Evolutionary conservation across 1,140 invertebrate species (phyloP), one percentile per base, ranked within the genome.

Genomic region (Bombus balteatus): DNA sequence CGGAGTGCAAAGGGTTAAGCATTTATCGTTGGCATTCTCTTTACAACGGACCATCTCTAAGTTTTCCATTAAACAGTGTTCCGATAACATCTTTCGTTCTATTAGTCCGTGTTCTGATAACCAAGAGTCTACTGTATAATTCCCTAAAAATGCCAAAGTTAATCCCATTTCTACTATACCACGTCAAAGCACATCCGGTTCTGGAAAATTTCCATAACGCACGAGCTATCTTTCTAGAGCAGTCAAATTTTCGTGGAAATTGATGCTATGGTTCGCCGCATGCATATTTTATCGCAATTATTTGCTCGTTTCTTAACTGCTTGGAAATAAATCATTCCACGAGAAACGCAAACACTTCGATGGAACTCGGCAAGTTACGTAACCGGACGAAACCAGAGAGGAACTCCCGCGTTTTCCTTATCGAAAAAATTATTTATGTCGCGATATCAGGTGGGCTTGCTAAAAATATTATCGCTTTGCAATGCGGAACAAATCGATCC

Each of bases 371-470:
- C 2, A 25, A 25, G 18, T 72, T 81, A 81, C 22, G 47, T 81
- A 72, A 81, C 6, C 5, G 10, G 18, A 37, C 3, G 32, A 25
- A 37, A 25, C 0, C 34, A 37, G 32, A 68, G 13, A 37, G 18
- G n/a, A 15, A 43, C 2, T 73, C 34, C n/a, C 10, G 32, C 41
- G 18, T 47, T 81, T 72, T 32, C 43, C 32, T 72, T 59, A 41
- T 81, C 68, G 18, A 13, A 13, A 1, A 32, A 59, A 72, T 71
- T 71, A 81, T 81, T 71, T 81, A 43, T 59, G 71, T 41, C 70
- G 22, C 22, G 53, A 34, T 13, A 34, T 39, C 39, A 43, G 32
- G 8, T 28, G 12, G 12, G 28, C 25, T 72, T 22, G 22, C 37
- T 18, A 72, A 81, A 81, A 43, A 34, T 39, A 22, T 37, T 57